phyloP scores from a whole-genome alignment of 2,113 vertebrate genomes.

The Lethenteron reissneri region DNA sequence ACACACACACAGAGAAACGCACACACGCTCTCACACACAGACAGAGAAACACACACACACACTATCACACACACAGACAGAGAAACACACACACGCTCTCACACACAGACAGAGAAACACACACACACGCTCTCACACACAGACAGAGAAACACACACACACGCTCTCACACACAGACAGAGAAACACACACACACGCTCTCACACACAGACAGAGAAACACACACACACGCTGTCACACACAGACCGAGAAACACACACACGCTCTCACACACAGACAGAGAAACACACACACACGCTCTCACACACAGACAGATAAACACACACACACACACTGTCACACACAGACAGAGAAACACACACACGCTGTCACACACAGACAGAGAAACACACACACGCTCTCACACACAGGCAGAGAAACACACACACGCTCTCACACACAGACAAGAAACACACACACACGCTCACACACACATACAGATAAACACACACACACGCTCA shows the following conservation, averaged over 20 bases:
- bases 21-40: background rate
- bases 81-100: background rate
- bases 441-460: no score
- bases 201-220: background rate
- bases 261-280: background rate
- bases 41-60: background rate
- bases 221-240: background rate
- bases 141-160: background rate
- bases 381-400: no score
- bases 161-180: background rate
- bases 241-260: background rate
- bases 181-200: background rate
- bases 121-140: background rate
- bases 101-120: no score
- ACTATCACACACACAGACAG: background rate
- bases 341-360: background rate
- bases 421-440: no score
- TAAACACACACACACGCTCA: no score
- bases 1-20: background rate
- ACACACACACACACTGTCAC: background rate
- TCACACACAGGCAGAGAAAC: no score
- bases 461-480: no score
- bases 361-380: no score
- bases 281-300: background rate
- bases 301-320: background rate